Evolutionary conservation across 2,888 invertebrate species (phyloP), one percentile per base, ranked within the genome.

Genomic region (Folsomia candida): DNA sequence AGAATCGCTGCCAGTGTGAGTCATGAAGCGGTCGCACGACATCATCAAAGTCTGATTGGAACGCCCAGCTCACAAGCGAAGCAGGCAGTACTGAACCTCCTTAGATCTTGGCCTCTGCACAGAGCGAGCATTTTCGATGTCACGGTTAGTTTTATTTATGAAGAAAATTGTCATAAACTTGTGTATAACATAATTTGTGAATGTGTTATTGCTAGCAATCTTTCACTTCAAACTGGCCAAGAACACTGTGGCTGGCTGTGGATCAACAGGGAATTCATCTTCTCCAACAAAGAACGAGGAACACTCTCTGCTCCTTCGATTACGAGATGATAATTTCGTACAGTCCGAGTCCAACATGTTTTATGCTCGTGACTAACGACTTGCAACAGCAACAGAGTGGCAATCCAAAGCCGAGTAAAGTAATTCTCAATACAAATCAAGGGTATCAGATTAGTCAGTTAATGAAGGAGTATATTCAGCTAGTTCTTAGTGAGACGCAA

Each of bases 161-260:
- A 26, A 62, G n/a, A 25, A 27, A 18, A n/a, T 51, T 18, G 64
- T 20, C 9, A 60, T 24, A 57, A 9, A 9, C 11, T 57, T 57
- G 11, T 57, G 11, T 57, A 57, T 57, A 14, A 57, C 57, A 22
- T 22, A 20, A 9, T 9, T 20, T 20, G 11, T 57, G 20, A 57
- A 6, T 14, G 11, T 6, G 22, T 6, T 11, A 22, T 57, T 57
- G 57, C n/a, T n/a, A 93, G 92, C 96, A 97, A 90, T 93, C 94
- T 14, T 96, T 95, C 83, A 95, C 96, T 18, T 94, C 95, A 27
- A 94, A 94, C 84, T 94, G 97, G 93, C 96, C 97, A 28, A 88
- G 95, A 81, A 89, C 91, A 58, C 85, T 97, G 60, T 94, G 96
- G 94, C 85, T 97, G 79, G 95, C 94, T 26, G 92, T 97, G 66